phyloP scores from a whole-genome alignment of 1,140 invertebrate species.

The Drosophila sp. region DNA sequence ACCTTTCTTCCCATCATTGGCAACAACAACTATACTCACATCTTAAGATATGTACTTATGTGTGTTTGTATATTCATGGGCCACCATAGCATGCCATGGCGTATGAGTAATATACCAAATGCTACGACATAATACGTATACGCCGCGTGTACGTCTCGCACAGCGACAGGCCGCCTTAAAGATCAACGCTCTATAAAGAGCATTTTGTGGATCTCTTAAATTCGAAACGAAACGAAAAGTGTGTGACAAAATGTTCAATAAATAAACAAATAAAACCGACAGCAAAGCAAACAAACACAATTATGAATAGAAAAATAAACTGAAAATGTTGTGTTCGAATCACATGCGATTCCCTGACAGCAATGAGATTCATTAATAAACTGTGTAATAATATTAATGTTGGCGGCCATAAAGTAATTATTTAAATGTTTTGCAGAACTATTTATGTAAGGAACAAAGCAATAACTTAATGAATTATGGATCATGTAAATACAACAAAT shows the following conservation, averaged over 20 bases:
- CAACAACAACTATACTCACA: slow-evolving; percentile 12
- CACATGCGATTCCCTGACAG: slow-evolving; percentile 29
- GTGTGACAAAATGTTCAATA: slow-evolving; percentile 75
- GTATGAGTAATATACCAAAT: slow-evolving; percentile 69
- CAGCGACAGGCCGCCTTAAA: slow-evolving; percentile 28
- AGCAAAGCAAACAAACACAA: slow-evolving; percentile 71
- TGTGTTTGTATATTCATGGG: no score
- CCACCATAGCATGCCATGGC: slow-evolving; percentile 42
- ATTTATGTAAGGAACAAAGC: slow-evolving; percentile 49
- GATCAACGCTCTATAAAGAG: slow-evolving; percentile 58
- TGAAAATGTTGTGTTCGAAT: slow-evolving; percentile 32
- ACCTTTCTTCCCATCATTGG: not conserved
- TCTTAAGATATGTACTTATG: not conserved
- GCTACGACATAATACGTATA: slow-evolving; percentile 73
- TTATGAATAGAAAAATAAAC: slow-evolving; percentile 63
- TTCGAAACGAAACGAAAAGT: slow-evolving; percentile 50
- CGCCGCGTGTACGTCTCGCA: slow-evolving; percentile 53
- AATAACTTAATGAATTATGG: slow-evolving; percentile 77
- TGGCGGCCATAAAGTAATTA: slow-evolving; percentile 14
- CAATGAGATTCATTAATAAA: slow-evolving; percentile 23
- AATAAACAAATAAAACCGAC: slow-evolving; percentile 69
- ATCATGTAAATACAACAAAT: slow-evolving; percentile 80
- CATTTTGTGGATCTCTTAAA: slow-evolving; percentile 42
- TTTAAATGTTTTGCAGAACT: slow-evolving; percentile 55
- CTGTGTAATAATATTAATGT: slow-evolving; percentile 3